phyloP scores from a whole-genome alignment of 1,140 invertebrate genomes.

The Zeugodacus cucurbitae region DNA sequence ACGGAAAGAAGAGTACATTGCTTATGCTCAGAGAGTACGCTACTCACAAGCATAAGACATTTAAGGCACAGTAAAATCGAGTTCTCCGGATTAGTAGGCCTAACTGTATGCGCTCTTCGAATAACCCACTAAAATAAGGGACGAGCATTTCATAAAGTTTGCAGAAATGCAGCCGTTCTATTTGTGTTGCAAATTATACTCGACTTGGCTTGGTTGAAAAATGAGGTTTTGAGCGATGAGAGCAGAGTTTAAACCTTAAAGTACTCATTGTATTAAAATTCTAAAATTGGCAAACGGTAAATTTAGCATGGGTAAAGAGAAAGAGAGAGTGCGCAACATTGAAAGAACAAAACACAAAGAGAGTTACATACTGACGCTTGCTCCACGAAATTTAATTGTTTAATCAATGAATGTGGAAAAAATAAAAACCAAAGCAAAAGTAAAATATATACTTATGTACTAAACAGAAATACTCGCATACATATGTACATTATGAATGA shows the following conservation, averaged over 20 bases:
- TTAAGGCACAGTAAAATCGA: background rate
- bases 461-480: background rate
- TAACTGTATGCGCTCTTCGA: background rate
- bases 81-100: background rate
- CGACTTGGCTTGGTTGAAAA: background rate
- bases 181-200: background rate
- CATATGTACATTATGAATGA: background rate
- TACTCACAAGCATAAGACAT: background rate
- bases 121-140: background rate
- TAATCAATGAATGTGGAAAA: background rate
- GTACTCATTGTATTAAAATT: background rate
- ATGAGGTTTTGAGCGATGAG: too few species aligned
- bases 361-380: background rate
- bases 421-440: background rate
- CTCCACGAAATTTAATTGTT: background rate
- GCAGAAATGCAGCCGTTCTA: background rate
- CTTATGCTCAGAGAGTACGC: background rate
- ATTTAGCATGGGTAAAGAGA: background rate
- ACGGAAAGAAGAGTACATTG: background rate
- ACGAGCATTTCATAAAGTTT: background rate
- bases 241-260: background rate
- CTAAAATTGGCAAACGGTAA: background rate
- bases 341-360: background rate
- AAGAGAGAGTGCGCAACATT: background rate
- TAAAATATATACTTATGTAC: background rate